Conservation (phyloP, 2,113 vertebrate species). For the Litocranius walleri region DNA sequence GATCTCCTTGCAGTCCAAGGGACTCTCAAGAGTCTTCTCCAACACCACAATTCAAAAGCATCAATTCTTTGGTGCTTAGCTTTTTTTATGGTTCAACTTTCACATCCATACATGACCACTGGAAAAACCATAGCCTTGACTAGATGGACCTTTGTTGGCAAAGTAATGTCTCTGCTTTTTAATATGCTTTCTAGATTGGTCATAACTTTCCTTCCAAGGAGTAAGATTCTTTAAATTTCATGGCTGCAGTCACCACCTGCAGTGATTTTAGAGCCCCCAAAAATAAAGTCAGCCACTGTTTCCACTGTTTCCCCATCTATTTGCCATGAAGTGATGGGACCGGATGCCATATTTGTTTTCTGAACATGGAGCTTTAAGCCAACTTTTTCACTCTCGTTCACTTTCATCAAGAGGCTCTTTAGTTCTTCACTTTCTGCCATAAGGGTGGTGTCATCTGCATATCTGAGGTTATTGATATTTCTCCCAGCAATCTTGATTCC, state of each 20-base stretch:
- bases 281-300: background rate
- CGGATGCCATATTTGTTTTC: background rate
- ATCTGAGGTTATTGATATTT: background rate
- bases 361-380: background rate
- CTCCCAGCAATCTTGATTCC: background rate
- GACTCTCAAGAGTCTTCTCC: background rate
- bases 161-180: background rate
- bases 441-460: background rate
- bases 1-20: background rate
- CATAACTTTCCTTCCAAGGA: background rate
- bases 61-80: background rate
- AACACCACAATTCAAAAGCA: background rate
- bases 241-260: background rate
- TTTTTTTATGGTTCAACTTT: background rate
- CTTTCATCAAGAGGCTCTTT: background rate
- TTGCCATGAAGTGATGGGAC: background rate
- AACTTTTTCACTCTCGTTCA: background rate
- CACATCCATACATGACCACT: background rate
- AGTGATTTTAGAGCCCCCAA: background rate
- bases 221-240: background rate
- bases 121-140: background rate
- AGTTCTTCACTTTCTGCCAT: background rate
- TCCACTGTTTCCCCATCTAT: background rate
- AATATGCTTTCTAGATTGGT: background rate
- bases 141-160: background rate